Conservation (phyloP, 2,888 invertebrate species). For the Calliopum simillimum region DNA sequence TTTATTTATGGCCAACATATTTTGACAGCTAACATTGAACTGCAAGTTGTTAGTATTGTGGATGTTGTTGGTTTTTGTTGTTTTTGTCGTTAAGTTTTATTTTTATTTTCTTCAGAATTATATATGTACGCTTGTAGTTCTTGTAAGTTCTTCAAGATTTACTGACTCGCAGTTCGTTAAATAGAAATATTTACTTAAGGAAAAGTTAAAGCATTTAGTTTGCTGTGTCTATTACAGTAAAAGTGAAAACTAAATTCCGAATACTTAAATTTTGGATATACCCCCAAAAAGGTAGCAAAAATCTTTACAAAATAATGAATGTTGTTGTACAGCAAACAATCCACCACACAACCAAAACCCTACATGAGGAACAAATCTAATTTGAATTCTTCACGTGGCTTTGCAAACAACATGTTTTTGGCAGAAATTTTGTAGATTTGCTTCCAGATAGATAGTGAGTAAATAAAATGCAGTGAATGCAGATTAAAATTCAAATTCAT, state of each 20-base stretch:
- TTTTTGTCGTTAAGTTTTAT: background rate
- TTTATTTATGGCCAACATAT: conserved; percentile 22
- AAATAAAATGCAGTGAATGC: conserved; percentile 42
- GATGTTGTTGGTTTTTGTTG: background rate
- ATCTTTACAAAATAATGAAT: conserved; percentile 10
- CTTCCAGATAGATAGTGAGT: background rate
- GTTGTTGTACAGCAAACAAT: background rate
- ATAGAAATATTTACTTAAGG: background rate
- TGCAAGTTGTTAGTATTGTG: background rate
- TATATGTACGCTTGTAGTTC: background rate
- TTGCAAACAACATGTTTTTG: conserved; percentile 30
- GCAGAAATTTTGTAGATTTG: conserved; percentile 17
- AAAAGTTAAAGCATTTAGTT: background rate
- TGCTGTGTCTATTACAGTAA: background rate
- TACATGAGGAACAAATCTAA: conserved; percentile 12
- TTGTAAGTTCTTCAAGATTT: conserved; percentile 2
- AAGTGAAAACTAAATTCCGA: background rate
- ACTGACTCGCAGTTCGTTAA: background rate
- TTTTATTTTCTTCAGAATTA: background rate
- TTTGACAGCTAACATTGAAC: conserved; percentile 22
- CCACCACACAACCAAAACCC: conserved; percentile 3
- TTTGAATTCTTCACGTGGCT: conserved; percentile 32
- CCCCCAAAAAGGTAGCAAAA: background rate
- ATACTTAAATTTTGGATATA: background rate
- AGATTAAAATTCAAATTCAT: conserved; percentile 40